Conservation (phyloP, 2,797 vertebrate genomes). For the Craterocephalus amniculus region DNA sequence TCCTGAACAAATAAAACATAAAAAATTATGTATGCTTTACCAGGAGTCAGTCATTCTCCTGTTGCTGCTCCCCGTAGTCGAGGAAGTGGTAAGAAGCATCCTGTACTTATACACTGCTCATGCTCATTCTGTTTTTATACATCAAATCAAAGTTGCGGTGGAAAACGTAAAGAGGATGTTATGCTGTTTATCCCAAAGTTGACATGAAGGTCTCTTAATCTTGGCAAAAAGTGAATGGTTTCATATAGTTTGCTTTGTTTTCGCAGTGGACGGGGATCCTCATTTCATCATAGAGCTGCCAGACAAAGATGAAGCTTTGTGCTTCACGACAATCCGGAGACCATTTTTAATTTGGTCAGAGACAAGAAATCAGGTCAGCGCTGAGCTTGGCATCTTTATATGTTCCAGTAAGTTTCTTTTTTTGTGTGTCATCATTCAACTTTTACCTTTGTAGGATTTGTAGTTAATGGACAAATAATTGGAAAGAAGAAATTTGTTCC, state of each 20-base stretch:
- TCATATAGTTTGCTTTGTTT: conserved; percentile 8
- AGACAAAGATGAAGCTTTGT: conserved; percentile 77
- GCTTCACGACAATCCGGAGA: conserved; percentile 80
- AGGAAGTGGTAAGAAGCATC: conserved; percentile 19
- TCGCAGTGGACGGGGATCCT: conserved; percentile 88
- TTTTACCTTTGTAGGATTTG: conserved; percentile 78
- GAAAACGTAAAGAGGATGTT: too few relatives aligned
- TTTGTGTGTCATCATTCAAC: neutral
- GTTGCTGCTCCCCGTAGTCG: too few relatives aligned
- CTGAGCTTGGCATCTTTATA: neutral
- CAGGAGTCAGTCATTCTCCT: neutral
- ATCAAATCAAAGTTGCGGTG: too few relatives aligned
- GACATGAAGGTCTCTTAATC: neutral
- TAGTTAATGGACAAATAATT: conserved; percentile 89
- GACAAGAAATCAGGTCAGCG: conserved; percentile 85
- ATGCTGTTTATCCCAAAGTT: too few relatives aligned
- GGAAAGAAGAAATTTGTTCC: conserved; percentile 82
- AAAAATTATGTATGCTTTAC: neutral
- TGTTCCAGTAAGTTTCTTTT: neutral
- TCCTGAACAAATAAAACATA: neutral
- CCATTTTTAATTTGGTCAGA: conserved; percentile 81
- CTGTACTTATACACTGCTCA: neutral
- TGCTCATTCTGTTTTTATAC: too few relatives aligned
- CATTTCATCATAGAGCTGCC: conserved; percentile 82
- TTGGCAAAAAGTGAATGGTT: neutral